A percentile compares a stretch with the other conserved stretches of the same genome.
These are phyloP conservation scores for Clostera curtula DNA, from an alignment of 2,888 invertebrate species.

Conservation along the genomic window DNA sequence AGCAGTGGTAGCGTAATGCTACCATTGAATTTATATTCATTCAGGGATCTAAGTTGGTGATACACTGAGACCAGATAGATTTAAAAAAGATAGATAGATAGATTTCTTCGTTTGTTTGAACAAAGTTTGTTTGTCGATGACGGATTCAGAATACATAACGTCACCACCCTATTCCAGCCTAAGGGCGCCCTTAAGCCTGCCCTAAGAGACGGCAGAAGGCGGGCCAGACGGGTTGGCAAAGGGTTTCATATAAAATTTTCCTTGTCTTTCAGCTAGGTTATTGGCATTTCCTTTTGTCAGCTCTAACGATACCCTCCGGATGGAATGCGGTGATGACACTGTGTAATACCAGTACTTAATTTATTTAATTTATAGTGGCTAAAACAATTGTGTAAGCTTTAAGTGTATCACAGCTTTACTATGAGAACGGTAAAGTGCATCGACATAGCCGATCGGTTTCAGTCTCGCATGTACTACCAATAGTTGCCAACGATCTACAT, in stretches of 20 bases:
- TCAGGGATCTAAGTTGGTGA: slow-evolving; percentile 12
- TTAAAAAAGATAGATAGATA: background rate
- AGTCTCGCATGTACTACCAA: background rate
- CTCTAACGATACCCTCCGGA: too few relatives aligned
- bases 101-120: too few relatives aligned
- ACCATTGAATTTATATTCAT: slow-evolving; percentile 15
- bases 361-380: background rate
- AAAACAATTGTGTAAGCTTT: background rate
- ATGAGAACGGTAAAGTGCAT: slow-evolving; percentile 3
- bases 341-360: background rate
- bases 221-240: too few relatives aligned
- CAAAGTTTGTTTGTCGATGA: too few relatives aligned
- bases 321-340: too few relatives aligned
- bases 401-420: slow-evolving; percentile 2
- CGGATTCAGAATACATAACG: too few relatives aligned
- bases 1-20: slow-evolving; percentile 12
- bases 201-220: too few relatives aligned
- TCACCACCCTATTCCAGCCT: too few relatives aligned
- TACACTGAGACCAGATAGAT: slow-evolving; percentile 8
- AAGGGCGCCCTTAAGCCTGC: too few relatives aligned
- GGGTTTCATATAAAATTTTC: too few relatives aligned
- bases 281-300: too few relatives aligned
- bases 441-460: background rate
- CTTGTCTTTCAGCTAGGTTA: too few relatives aligned
- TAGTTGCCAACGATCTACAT: background rate